Evolutionary conservation across 2,113 vertebrate genomes (phyloP), one percentile per base, ranked within the genome.

Genomic region (Gorsachius goisagi): DNA sequence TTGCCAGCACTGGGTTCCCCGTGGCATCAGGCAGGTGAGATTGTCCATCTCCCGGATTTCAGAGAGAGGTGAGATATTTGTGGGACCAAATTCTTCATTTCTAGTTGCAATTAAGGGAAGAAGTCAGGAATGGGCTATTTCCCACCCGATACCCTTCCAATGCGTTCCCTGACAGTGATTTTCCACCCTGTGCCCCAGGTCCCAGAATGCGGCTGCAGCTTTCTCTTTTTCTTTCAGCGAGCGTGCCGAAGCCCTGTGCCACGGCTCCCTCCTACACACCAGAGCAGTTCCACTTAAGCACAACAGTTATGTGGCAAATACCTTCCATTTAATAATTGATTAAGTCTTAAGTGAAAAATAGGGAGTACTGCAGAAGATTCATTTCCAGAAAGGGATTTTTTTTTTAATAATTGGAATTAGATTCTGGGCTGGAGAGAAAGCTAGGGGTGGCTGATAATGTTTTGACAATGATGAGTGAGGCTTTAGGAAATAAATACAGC

Each of bases 391-490:
- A 60, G 12, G 8, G 52, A 56, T 49, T 73, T 85, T 87, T 85
- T 0, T 0, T 47, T 47, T 47, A 59, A 85, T 94, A 89, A 95
- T 91, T 95, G 50, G 93, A 93, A 91, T 97, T 95, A 97, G 30
- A 52, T 91, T 97, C 89, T 62, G 71, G 87, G 59, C 50, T 96
- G 85, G 47, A 92, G n/a, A 95, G 94, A 95, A 89, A 89, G 53
- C 89, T 84, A 41, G 69, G 50, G 49, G 79, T 76, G 52, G 92
- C 74, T 96, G 97, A 97, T 95, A 97, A 95, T 37, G 15, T 63
- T 97, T 85, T 97, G 96, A 97, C 96, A 96, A 71, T 97, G 96
- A 97, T 95, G 91, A 96, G 94, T 97, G 97, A 95, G 96, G 97
- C 81, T 94, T 96, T 68, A 90, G 68, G 91, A 97, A 97, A 96